These are phyloP conservation scores for Novumbra hubbsi DNA, from an alignment of 2,797 vertebrate genomes.

Conservation along the genomic window DNA sequence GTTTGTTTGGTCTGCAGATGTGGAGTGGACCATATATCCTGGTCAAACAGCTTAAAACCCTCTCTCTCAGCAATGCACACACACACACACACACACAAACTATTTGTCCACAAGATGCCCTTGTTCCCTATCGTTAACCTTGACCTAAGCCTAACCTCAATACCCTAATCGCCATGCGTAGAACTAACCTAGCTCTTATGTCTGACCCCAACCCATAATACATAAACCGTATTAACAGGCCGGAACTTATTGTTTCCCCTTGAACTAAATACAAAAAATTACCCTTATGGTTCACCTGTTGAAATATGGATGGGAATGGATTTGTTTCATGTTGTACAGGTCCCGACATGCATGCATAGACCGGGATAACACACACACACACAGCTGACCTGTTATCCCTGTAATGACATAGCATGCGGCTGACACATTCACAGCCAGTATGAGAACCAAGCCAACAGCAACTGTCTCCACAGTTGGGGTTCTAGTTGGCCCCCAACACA, in stretches of 20 bases:
- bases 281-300: too few relatives aligned
- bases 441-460: background rate
- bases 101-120: background rate
- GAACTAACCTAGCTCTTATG: background rate
- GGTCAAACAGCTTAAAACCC: constrained; percentile 29
- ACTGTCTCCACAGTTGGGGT: constrained; percentile 1
- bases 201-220: background rate
- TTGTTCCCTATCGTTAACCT: background rate
- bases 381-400: too few relatives aligned
- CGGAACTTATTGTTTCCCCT: background rate
- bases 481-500: constrained; percentile 2
- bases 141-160: too few relatives aligned
- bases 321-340: too few relatives aligned
- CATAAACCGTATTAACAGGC: background rate
- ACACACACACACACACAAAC: background rate
- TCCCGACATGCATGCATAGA: background rate
- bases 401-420: too few relatives aligned
- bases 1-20: constrained; percentile 49
- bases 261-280: too few relatives aligned
- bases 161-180: too few relatives aligned
- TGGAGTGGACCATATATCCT: constrained; percentile 74
- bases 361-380: background rate
- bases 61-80: background rate
- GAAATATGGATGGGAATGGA: too few relatives aligned
- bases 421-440: background rate